Base-by-base conservation (phyloP, 2,797 vertebrate species). In the Perodicticus potto region DNA sequence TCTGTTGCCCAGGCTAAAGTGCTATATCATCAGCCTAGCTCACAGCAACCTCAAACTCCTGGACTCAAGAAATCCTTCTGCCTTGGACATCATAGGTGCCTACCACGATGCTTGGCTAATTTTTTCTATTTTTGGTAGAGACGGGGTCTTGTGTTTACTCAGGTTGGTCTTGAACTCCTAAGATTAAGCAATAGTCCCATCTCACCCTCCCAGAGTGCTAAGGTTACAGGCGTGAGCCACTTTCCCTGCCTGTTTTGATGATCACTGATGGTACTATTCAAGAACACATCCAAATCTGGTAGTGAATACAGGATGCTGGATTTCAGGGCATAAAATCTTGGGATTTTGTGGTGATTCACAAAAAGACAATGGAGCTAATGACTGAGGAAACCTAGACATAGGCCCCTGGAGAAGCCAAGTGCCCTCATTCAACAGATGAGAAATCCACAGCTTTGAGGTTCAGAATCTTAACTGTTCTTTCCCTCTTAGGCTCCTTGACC, bases 341-440 rank as follows among this genome's bases (percentile, higher is more conserved):
- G 23, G 49, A 53, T 81, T 90, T 67, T 77, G 32, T 76, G 59
- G 34, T 69, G 22, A 43, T 82, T 86, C n/a, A 82, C 13, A n/a
- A 86, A 93, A 93, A 69, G 76, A 19, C 87, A 82, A 55, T 20
- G n/a, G 77, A 53, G 69, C 37, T 77, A 77, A 69, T 69, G 8
- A 61, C 0, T 84, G 72, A 84, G 53, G 86, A 87, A 83, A 69
- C 32, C 25, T 34, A 40, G 40, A 5, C 16, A 0, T 34, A 61
- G 76, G 25, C 8, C 25, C 55, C 9, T 17, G 37, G 73, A 69
- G 59, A 81, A 91, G 61, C 29, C 63, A 29, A 70, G 20, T 22
- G 14, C 53, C 43, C 29, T 87, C 53, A 61, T 23, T 86, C 7
- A 6, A 34, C 19, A 90, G 53, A 67, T 80, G 37, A 89, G 37